Evolutionary conservation across 37 sponge, comb jelly and placozoan species (phyloP), one percentile per base, ranked within the genome.

Genomic region (Beroe forskalii): DNA sequence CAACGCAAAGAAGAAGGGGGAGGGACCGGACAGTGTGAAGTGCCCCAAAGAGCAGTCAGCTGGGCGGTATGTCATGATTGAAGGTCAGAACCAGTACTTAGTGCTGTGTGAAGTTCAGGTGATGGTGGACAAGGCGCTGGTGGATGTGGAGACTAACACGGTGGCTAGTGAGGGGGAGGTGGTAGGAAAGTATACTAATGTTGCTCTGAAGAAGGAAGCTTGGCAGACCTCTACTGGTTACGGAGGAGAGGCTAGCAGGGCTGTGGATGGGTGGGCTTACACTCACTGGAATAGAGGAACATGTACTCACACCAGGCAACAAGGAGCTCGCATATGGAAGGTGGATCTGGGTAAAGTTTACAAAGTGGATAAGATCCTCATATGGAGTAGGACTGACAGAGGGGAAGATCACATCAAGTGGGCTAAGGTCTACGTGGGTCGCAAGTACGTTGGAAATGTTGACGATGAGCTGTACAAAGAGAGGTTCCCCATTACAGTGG

Each of bases 91-190:
- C n/a, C 86, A 80, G 86, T 80, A 80, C 27, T 38, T 80, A 19
- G 35, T 37, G 25, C 55, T 80, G n/a, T 80, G 86, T 42, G 86
- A 80, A 43, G 86, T 80, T 23, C 86, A 80, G 48, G 86, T 80
- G 14, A 44, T 80, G 72, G 86, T 80, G 55, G 35, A 80, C 20
- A 35, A 80, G 28, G 43, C 30, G 1, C 86, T 33, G 55, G 48
- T 44, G 4, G 86, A 80, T 3, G n/a, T 28, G 55, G 48, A 44
- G 4, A 43, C 86, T 19, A 80, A 80, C 86, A 80, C 86, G 40
- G 44, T 80, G 1, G 43, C 55, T 38, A 44, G 55, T 43, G 55
- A 44, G 28, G 86, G 86, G 0, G 86, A 80, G 48, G 42, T 35
- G 4, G 3, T n/a, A 25, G 86, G 86, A 40, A 23, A 80, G 30